phyloP scores from a whole-genome alignment of 2,888 invertebrate species.

The Neoaliturus tenellus region DNA sequence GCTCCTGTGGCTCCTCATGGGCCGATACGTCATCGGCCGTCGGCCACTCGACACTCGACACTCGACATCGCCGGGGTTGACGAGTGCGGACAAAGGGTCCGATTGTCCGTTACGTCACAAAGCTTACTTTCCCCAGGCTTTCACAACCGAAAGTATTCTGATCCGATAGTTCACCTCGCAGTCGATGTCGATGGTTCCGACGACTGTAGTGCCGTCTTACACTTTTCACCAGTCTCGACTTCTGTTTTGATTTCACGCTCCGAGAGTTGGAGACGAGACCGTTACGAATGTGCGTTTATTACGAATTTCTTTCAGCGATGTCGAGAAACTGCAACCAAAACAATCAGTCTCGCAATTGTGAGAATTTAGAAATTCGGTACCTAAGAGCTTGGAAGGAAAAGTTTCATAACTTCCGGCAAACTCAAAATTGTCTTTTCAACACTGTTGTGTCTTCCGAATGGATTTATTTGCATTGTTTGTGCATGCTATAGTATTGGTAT shows the following conservation, averaged over 20 bases:
- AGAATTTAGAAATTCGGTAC: neutral
- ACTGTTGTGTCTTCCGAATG: too few species aligned
- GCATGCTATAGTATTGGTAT: too few species aligned
- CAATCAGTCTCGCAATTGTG: neutral
- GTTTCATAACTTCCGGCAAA: too few species aligned
- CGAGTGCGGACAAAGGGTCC: neutral
- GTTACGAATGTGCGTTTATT: neutral
- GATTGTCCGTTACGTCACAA: conserved; percentile 18
- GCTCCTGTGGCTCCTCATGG: neutral
- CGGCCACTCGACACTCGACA: neutral
- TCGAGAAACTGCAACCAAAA: neutral
- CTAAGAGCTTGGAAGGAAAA: too few species aligned
- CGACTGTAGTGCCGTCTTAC: too few species aligned
- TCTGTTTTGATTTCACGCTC: neutral
- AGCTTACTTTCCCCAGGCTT: conserved; percentile 1
- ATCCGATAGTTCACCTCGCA: conserved; percentile 19
- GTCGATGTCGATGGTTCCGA: neutral
- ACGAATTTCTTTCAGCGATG: neutral
- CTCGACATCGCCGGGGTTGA: neutral
- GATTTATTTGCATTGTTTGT: too few species aligned
- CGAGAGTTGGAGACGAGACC: neutral
- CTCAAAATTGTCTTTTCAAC: too few species aligned
- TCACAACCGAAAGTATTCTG: conserved; percentile 24
- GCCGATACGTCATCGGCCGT: neutral
- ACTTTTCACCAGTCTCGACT: neutral